phyloP scores from a whole-genome alignment of 2,113 vertebrate species.

The Glaucidium brasilianum region DNA sequence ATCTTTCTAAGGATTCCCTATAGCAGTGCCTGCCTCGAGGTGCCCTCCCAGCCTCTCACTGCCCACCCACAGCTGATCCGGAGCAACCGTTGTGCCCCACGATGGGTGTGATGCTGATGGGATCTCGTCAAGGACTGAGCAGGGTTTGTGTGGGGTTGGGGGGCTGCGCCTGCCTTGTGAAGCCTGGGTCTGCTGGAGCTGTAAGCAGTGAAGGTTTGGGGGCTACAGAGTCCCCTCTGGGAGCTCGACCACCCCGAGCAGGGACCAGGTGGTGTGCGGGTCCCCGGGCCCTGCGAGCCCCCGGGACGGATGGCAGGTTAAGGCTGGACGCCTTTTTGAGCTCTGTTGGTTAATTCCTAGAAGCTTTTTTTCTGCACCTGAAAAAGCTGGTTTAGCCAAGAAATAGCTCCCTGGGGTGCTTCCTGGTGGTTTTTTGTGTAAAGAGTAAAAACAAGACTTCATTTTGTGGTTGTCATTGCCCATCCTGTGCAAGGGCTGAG shows the following conservation, averaged over 20 bases:
- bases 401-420: background rate
- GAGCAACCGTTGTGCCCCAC: rapidly evolving
- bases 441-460: background rate
- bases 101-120: background rate
- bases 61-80: background rate
- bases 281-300: background rate
- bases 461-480: background rate
- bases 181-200: background rate
- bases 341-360: background rate
- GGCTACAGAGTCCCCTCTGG: background rate
- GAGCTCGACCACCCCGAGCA: background rate
- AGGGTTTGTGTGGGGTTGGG: background rate
- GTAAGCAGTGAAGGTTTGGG: background rate
- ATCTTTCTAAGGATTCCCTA: background rate
- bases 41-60: background rate
- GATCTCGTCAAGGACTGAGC: background rate
- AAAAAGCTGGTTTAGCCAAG: background rate
- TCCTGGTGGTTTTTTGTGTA: background rate
- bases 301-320: rapidly evolving
- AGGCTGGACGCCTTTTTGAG: background rate
- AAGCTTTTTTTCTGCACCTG: background rate
- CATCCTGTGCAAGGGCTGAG: background rate
- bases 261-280: background rate
- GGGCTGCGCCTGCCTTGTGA: rapidly evolving
- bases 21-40: background rate